Conservation (phyloP, 2,797 vertebrate species). For the Vultur gryphus region DNA sequence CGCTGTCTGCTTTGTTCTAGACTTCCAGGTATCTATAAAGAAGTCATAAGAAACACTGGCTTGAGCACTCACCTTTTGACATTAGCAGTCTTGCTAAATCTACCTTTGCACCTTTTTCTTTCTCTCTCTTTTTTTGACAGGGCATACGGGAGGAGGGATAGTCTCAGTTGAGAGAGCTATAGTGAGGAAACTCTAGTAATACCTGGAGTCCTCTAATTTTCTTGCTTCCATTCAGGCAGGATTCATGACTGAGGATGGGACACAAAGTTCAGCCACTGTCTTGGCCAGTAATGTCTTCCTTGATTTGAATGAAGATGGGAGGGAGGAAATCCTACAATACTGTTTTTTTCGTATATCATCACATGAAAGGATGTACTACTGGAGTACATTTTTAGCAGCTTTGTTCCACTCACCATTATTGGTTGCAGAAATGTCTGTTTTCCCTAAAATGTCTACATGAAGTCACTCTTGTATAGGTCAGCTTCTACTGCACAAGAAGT, state of each 20-base stretch:
- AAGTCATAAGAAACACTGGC: neutral
- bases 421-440: neutral
- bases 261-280: neutral
- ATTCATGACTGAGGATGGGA: neutral
- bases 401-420: neutral
- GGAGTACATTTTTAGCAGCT: neutral
- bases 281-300: neutral
- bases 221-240: neutral
- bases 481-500: neutral
- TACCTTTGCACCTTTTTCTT: neutral
- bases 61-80: neutral
- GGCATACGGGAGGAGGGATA: neutral
- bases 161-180: neutral
- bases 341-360: neutral
- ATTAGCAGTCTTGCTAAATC: neutral
- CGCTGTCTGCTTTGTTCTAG: neutral
- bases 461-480: neutral
- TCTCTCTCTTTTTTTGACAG: neutral
- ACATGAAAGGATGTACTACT: neutral
- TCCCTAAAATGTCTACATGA: neutral
- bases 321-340: neutral
- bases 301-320: neutral
- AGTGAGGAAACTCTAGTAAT: neutral
- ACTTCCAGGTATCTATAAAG: neutral
- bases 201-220: neutral